Conservation (phyloP, 2,888 invertebrate species). For the Cacoxenus indagator region DNA sequence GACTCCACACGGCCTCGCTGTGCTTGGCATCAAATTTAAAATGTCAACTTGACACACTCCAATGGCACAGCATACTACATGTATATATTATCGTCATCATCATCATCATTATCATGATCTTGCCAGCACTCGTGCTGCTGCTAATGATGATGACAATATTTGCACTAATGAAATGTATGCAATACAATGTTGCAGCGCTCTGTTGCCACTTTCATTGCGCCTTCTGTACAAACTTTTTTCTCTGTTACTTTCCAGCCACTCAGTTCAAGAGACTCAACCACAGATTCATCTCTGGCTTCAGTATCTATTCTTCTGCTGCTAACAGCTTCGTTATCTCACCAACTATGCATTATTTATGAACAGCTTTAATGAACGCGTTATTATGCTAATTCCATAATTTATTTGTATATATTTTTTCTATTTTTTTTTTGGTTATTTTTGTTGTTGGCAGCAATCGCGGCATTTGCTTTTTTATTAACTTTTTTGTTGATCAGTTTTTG, state of each 20-base stretch:
- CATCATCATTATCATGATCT: not conserved
- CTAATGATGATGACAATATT: conserved; percentile 33
- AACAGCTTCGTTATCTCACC: conserved; percentile 31
- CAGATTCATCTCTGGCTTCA: not conserved
- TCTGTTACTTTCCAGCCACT: not conserved
- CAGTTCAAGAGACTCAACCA: not conserved
- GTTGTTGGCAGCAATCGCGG: too few species aligned
- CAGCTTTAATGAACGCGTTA: conserved; percentile 48
- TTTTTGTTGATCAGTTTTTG: not conserved
- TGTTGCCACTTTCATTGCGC: not conserved
- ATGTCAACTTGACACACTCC: conserved; percentile 29
- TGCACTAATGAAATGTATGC: conserved; percentile 61
- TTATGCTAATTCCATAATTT: conserved; percentile 60
- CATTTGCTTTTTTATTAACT: not conserved
- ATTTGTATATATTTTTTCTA: conserved; percentile 32
- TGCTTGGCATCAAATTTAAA: not conserved
- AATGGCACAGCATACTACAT: conserved; percentile 29
- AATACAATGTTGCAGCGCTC: conserved; percentile 24
- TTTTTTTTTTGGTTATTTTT: not conserved
- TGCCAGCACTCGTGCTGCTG: not conserved
- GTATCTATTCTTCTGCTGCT: not conserved
- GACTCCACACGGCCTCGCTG: not conserved
- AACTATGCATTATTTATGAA: conserved; percentile 61
- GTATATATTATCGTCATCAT: not conserved
- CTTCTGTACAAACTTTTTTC: conserved; percentile 11